Percentiles rank a stretch among this genome's conserved stretches.
Conservation (phyloP, 2,888 invertebrate species). For the Phorcus lineatus region DNA sequence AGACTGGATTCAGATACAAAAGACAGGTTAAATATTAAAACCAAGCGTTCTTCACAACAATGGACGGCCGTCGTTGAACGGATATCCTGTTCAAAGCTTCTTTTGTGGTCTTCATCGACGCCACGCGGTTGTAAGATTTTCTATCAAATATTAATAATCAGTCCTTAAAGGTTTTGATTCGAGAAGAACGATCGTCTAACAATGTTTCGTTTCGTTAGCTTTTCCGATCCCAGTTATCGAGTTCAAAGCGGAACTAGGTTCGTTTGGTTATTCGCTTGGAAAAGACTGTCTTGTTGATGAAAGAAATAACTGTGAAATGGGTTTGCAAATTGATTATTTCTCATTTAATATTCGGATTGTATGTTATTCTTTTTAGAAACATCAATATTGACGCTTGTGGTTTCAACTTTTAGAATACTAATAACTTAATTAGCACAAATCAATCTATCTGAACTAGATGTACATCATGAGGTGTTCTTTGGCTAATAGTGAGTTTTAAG, state of each 20-base stretch:
- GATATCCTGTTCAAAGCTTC: too few relatives aligned
- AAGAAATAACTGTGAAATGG: neutral
- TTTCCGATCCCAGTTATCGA: constrained; percentile 5
- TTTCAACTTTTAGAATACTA: neutral
- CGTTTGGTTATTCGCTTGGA: neutral
- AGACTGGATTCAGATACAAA: neutral
- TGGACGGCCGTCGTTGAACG: neutral
- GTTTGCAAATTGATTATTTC: neutral
- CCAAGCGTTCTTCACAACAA: neutral
- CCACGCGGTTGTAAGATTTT: neutral
- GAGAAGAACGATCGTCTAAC: neutral
- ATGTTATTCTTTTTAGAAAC: neutral
- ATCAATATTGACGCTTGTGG: neutral
- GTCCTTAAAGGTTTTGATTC: neutral
- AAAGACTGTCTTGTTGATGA: neutral
- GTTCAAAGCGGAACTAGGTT: neutral
- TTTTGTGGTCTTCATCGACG: neutral
- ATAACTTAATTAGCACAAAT: neutral
- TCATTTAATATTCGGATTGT: constrained; percentile 1
- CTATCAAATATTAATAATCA: constrained; percentile 17
- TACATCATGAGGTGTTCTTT: too few relatives aligned
- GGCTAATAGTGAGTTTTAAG: neutral
- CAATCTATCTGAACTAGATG: neutral
- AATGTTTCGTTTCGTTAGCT: constrained; percentile 13
- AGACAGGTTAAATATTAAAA: neutral